Conservation (phyloP, 30 jellyfish, hydroid and myxozoan genomes). For the Clytia hemisphaerica region DNA sequence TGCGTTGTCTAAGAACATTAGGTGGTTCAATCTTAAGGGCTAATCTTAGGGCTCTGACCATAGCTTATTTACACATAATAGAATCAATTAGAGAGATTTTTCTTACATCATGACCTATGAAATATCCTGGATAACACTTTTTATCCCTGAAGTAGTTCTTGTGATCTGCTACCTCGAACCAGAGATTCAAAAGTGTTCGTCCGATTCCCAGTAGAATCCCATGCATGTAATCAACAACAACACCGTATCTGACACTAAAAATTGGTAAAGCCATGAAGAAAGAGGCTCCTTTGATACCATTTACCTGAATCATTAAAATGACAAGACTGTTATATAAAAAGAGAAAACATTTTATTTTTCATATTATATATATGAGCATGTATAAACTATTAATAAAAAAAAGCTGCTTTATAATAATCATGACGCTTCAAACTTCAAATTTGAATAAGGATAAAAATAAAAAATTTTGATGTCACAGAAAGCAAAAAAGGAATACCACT, state of each 20-base stretch:
- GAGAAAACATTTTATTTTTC: background rate
- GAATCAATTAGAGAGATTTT: no score
- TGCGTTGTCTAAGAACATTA: no score
- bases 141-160: background rate
- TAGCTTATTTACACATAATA: no score
- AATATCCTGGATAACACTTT: background rate
- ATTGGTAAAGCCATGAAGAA: background rate
- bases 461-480: no score
- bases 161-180: constrained; percentile 10
- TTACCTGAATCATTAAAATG: background rate
- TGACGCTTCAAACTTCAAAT: no score
- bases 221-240: constrained; percentile 18
- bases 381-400: background rate
- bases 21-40: no score
- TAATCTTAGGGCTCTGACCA: no score
- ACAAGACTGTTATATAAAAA: background rate
- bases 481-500: background rate
- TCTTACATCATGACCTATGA: constrained; percentile 16
- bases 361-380: background rate
- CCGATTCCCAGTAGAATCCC: constrained; percentile 10
- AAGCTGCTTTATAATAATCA: no score
- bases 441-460: no score
- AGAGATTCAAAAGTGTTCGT: constrained; percentile 2
- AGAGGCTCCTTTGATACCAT: constrained; percentile 3
- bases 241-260: background rate